Base-by-base conservation (phyloP, 2,797 vertebrate species). In the Astyanax mexicanus region DNA sequence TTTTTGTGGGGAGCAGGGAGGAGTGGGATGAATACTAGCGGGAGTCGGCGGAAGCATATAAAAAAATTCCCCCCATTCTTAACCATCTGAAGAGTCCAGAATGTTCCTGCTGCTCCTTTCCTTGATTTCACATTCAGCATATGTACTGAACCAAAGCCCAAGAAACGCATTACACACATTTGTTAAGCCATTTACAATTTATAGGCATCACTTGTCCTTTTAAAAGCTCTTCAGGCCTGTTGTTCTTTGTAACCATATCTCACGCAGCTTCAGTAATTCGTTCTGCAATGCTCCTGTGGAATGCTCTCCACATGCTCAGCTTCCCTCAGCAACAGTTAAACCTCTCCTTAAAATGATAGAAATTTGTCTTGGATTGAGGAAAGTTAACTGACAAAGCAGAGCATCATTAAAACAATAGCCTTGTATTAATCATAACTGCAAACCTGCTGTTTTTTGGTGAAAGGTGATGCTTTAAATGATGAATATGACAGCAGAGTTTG, bases 171-270 rank as follows among this genome's bases (percentile, higher is more conserved):
- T 32, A 32, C n/a, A n/a, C n/a, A n/a, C 29, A 32, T 32, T 32
- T 67, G 52, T 45, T 37, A 67, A 67, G 51, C 23, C 51, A 23
- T 25, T 25, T 49, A 29, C 27, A 25, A 21, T 47, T 68, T 47
- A 58, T 44, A 29, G 23, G 23, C 7, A 15, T 35, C 55, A 42
- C 21, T 21, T 27, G 60, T 29, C 17, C 35, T 49, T 25, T 68
- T 49, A 68, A 67, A 19, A 45, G 52, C 12, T 57, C 47, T 64
- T 64, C 21, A 65, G 38, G 23, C 40, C 54, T 27, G 72, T 67
- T 27, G 72, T 67, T 67, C 15, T 68, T 58, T 67, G 64, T 68
- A 60, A 69, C 32, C 29, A 27, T 60, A 60, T 75, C 57, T 65
- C 21, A 62, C n/a, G 23, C 10, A 27, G 23, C 62, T 44, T 17